Conservation (phyloP, 2,888 invertebrate species). For the Ochlodes sylvanus region DNA sequence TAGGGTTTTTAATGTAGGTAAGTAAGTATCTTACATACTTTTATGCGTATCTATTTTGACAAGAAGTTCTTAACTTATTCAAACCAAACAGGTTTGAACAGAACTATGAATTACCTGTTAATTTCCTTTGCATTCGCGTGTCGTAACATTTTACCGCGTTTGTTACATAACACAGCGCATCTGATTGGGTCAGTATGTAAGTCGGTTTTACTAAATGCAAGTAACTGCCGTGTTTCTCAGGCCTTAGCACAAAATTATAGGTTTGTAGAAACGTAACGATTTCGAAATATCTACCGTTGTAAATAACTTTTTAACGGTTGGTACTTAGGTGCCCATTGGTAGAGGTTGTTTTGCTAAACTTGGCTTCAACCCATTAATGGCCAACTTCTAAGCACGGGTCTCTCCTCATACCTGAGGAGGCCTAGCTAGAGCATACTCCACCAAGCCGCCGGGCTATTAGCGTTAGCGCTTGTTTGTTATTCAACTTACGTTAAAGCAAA, state of each 20-base stretch:
- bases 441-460: no score
- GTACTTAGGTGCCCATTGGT: no score
- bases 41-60: no score
- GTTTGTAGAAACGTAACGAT: background rate
- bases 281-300: background rate
- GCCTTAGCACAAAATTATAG: background rate
- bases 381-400: no score
- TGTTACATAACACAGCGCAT: conserved; percentile 48
- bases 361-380: no score
- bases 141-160: conserved; percentile 42
- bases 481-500: no score
- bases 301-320: background rate
- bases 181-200: conserved; percentile 45
- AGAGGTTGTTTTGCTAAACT: no score
- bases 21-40: no score
- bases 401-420: no score
- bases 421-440: no score
- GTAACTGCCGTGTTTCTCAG: conserved; percentile 10
- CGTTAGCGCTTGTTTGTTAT: no score
- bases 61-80: background rate
- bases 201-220: conserved; percentile 15
- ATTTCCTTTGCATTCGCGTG: conserved; percentile 33
- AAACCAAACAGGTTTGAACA: conserved; percentile 7
- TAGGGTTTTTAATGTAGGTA: no score
- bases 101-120: conserved; percentile 24